phyloP scores from a whole-genome alignment of 2,888 invertebrate genomes.

The Drosophila anomalipes region DNA sequence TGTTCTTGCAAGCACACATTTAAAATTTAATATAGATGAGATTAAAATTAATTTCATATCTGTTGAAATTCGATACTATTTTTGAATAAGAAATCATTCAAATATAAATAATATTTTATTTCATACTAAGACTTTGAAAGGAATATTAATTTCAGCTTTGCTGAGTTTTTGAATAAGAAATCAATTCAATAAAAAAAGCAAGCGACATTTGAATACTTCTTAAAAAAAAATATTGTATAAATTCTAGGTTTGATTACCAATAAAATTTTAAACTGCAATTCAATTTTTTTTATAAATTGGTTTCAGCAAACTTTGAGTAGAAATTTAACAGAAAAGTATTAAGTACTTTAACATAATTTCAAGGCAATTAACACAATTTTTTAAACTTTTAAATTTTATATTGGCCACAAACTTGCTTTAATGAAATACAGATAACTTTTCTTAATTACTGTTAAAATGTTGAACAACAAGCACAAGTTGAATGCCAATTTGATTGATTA shows the following conservation, averaged over 20 bases:
- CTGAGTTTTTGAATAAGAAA: too few relatives aligned
- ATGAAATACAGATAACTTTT: background rate
- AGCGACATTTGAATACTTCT: too few relatives aligned
- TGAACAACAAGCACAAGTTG: constrained; percentile 36
- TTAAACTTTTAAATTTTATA: background rate
- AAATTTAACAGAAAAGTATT: background rate
- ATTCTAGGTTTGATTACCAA: background rate
- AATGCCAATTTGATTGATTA: constrained; percentile 69
- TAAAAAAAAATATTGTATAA: background rate
- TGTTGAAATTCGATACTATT: background rate
- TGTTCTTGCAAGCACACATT: background rate
- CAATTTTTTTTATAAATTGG: background rate
- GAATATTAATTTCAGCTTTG: background rate
- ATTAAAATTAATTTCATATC: background rate
- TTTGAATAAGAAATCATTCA: background rate
- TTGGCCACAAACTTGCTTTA: background rate
- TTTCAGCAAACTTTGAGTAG: background rate
- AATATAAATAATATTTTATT: background rate
- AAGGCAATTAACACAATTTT: background rate
- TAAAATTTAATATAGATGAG: background rate
- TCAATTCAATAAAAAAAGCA: background rate
- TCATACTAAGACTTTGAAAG: background rate
- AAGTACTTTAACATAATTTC: background rate
- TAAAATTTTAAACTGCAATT: background rate
- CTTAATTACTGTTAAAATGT: constrained; percentile 16